Evolutionary conservation across 1,140 invertebrate genomes (phyloP).

Genomic region (Pogonus chalceus): DNA sequence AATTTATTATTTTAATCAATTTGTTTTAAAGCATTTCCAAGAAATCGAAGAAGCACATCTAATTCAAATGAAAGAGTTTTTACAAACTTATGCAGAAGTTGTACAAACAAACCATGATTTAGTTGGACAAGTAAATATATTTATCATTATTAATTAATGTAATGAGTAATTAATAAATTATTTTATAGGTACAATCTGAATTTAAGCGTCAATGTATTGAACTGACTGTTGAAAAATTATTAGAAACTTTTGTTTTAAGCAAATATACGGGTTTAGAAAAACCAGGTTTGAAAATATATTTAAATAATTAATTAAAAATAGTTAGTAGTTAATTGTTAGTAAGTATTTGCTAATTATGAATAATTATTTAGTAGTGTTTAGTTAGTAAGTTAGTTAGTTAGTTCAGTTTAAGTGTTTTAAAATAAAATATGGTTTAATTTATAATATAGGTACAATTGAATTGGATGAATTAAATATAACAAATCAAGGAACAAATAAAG

Average conservation of each 20-base stretch:
- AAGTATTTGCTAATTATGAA: too few relatives aligned
- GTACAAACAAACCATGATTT: slow-evolving; percentile 81
- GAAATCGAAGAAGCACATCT: slow-evolving; percentile 86
- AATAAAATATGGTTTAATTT: too few relatives aligned
- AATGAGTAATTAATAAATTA: neutral
- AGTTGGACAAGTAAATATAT: slow-evolving; percentile 56
- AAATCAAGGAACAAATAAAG: slow-evolving; percentile 23
- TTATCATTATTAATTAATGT: slow-evolving; percentile 5
- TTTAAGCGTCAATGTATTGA: slow-evolving; percentile 84
- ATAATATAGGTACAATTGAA: slow-evolving; percentile 38
- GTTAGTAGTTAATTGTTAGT: too few relatives aligned
- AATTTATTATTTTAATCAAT: slow-evolving; percentile 13
- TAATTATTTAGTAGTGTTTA: too few relatives aligned
- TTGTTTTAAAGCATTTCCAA: slow-evolving; percentile 68
- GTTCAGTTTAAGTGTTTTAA: too few relatives aligned
- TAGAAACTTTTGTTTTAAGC: slow-evolving; percentile 81
- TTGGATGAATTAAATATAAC: slow-evolving; percentile 43
- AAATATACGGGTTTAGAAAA: slow-evolving; percentile 87
- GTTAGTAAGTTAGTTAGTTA: too few relatives aligned
- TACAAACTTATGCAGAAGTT: slow-evolving; percentile 78
- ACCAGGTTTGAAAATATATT: too few relatives aligned
- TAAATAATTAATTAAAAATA: too few relatives aligned
- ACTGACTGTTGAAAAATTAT: slow-evolving; percentile 81
- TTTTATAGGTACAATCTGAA: slow-evolving; percentile 69
- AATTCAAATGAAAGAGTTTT: slow-evolving; percentile 91